Evolutionary conservation across 1,140 invertebrate species (phyloP).

Genomic region (Aphaenogaster floridana): DNA sequence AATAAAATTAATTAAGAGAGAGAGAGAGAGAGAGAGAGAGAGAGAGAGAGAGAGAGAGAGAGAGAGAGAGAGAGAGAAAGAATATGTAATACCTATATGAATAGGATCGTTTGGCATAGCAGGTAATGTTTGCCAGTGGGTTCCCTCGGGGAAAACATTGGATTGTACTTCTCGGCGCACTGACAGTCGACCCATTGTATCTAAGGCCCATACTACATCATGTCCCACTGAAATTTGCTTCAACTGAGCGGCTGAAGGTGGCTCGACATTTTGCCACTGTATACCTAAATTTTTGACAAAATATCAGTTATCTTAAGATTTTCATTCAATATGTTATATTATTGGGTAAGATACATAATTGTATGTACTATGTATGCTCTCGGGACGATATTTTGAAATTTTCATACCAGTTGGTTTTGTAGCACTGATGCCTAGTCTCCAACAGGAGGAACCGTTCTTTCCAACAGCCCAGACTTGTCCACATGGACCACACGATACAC

Average conservation of each 20-base stretch:
- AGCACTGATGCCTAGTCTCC: constrained; percentile 90
- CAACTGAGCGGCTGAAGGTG: constrained; percentile 90
- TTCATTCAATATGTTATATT: background rate
- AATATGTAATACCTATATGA: constrained; percentile 84
- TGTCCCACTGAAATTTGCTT: constrained; percentile 92
- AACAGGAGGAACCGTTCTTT: constrained; percentile 94
- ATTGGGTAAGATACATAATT: background rate
- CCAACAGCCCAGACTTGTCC: constrained; percentile 95
- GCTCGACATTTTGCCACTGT: constrained; percentile 89
- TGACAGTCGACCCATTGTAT: constrained; percentile 89
- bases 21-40: background rate
- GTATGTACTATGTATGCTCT: background rate
- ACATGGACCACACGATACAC: constrained; percentile 90
- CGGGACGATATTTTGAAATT: background rate
- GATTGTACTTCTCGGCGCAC: constrained; percentile 90
- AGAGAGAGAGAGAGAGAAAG: background rate
- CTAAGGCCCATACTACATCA: constrained; percentile 91
- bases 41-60: no score
- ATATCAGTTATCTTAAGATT: background rate
- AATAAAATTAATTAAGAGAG: background rate
- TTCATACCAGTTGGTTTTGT: constrained; percentile 89
- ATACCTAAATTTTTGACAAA: constrained; percentile 80
- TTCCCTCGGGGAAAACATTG: constrained; percentile 91
- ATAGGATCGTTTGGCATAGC: constrained; percentile 88
- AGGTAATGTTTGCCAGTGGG: constrained; percentile 90